Evolutionary conservation across 2,113 vertebrate species (phyloP), one percentile per base, ranked within the genome.

Genomic region (Lycocorax pyrrhopterus): DNA sequence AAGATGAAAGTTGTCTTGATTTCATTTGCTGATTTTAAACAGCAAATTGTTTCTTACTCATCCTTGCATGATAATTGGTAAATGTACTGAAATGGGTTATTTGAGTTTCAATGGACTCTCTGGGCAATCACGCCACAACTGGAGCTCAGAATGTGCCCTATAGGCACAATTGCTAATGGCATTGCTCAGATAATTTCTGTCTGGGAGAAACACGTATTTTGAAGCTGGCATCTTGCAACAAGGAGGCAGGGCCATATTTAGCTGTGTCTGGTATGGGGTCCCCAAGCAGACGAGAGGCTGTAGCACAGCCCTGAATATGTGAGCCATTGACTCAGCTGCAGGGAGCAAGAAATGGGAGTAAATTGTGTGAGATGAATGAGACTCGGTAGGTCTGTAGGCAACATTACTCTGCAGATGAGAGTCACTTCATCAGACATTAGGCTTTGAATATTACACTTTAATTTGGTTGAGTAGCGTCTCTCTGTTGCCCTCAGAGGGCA

Each of bases 21-120:
- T 96, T 92, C 84, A 82, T 96, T 95, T 96, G 73, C 88, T 87
- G 88, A 91, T 94, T 96, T 90, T 82, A 87, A 92, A 81, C 66
- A 93, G 90, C 84, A 92, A 92, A 93, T 94, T 89, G 66, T 96
- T 97, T 90, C 83, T 94, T 94, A 72, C 80, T 69, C 91, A 90
- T 95, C 85, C 92, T 93, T 95, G 92, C 88, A 93, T 93, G 90
- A 78, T 91, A 90, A 96, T 94, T 93, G 93, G 86, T 79, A 93
- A 96, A 97, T 96, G 90, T 87, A 92, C 90, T 81, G 92, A 93
- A 96, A 96, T 87, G 89, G 93, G 62, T 91, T 93, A 93, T 96
- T 81, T 78, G 96, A 92, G 86, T 96, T 96, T 90, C 73, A 43
- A 3, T 89, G 86, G 86, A 94, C 94, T 96, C 94, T 93, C 44